Base-by-base conservation (phyloP, 92 coral and sea anemone species). In the Epizoanthus scotinus region DNA sequence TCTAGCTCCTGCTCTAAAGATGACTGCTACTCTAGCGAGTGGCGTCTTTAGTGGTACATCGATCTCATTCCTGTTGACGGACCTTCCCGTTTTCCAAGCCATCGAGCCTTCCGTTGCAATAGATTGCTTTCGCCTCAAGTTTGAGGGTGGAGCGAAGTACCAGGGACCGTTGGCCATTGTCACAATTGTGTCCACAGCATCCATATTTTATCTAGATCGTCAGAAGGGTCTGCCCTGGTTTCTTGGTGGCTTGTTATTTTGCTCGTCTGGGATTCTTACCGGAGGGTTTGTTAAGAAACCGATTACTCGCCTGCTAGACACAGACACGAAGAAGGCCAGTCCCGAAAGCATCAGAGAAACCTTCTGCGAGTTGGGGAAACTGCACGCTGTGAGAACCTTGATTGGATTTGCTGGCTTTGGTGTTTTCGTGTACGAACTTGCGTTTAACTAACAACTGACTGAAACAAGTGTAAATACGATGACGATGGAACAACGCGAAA, bases 331-430 rank as follows among this genome's bases (percentile, higher is more conserved):
- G 19, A 27, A 71, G 27, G 17, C 25, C 44, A 71, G 78, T 24
- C 20, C 47, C 52, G 38, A 59, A 49, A 60, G 20, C 44, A 36
- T 59, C 10, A 40, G 24, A 20, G 81, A 75, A 38, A 59, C 19
- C 38, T 75, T 75, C 40, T 6, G 28, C 8, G 81, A 75, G 53
- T 55, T 75, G 15, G 54, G 81, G 26, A 75, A 75, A 7, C 67
- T 75, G 34, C 81, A 59, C 17, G 21, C 31, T 9, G 31, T 59
- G 81, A 75, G 81, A 59, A 75, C 81, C 47, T 6, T 75, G 12
- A 59, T 75, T 36, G 68, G 68, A 6, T 75, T 75, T 59, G 68
- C 81, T 12, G 81, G 81, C 6, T 75, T 75, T 59, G 81, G 81
- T 20, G 47, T 75, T 20, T 40, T 75, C 22, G 68, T 75, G 2